Conservation (phyloP, 2,888 invertebrate species). For the Cheilosia scutellata region DNA sequence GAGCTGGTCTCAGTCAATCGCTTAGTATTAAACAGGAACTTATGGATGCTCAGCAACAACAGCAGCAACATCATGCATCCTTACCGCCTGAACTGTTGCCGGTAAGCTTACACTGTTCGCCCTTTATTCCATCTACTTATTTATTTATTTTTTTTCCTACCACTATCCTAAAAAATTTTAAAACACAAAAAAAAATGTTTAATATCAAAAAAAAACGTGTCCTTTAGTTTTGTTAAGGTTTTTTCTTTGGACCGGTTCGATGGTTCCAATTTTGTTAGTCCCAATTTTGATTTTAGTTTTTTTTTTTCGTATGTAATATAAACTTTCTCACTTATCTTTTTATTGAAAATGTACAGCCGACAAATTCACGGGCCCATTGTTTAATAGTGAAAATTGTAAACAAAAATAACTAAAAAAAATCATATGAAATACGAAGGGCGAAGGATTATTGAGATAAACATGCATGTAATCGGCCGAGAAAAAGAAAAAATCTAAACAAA, state of each 20-base stretch:
- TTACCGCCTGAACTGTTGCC: slow-evolving; percentile 84
- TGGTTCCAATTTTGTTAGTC: slow-evolving; percentile 82
- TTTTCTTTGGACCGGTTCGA: slow-evolving; percentile 85
- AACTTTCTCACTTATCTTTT: slow-evolving; percentile 26
- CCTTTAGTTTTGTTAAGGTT: slow-evolving; percentile 83
- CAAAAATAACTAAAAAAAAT: slow-evolving; percentile 77
- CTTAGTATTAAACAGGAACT: slow-evolving; percentile 84
- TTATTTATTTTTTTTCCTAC: slow-evolving; percentile 9
- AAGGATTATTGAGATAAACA: slow-evolving; percentile 81
- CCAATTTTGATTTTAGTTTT: slow-evolving; percentile 54
- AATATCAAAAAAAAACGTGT: slow-evolving; percentile 32
- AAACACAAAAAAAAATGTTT: slow-evolving; percentile 8
- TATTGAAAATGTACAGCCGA: slow-evolving; percentile 30
- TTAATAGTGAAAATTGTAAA: slow-evolving; percentile 61
- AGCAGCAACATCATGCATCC: slow-evolving; percentile 82
- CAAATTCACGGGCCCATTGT: slow-evolving; percentile 15
- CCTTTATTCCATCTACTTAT: no score
- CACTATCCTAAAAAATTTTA: slow-evolving; percentile 16
- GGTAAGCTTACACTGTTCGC: slow-evolving; percentile 80
- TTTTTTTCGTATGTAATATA: slow-evolving; percentile 41
- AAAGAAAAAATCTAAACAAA: slow-evolving; percentile 85
- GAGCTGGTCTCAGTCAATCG: slow-evolving; percentile 83
- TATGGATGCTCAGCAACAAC: slow-evolving; percentile 83
- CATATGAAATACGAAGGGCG: slow-evolving; percentile 78
- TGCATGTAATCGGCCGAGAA: slow-evolving; percentile 82